Evolutionary conservation across 2,797 vertebrate genomes (phyloP), one percentile per base, ranked within the genome.

Genomic region (Eutrigla gurnardus): DNA sequence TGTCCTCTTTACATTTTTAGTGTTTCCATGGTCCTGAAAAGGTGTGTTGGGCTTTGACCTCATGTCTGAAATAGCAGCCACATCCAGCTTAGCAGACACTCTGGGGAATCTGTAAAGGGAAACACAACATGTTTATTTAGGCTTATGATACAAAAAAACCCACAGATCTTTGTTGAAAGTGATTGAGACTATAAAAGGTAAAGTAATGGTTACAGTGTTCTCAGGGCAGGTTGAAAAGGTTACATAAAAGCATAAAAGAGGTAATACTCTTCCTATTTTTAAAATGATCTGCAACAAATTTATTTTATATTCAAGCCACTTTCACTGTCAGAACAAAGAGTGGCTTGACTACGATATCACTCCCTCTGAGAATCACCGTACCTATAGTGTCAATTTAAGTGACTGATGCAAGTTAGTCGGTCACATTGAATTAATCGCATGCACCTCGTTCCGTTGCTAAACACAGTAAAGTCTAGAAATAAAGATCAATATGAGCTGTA

Each of bases 21-120:
- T 68, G 47, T 62, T 70, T 54, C 96, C 13, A 78, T 94, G 17
- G 94, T 94, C 88, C 94, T 94, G 78, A 97, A 89, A 96, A 96
- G 7, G 94, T 94, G 87, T 96, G 94, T 36, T 95, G 59, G 93
- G 95, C 95, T 88, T 96, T 93, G 84, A 97, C 94, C 73, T 95
- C 95, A 25, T 94, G 81, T 97, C 95, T 80, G 95, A 97, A 86
- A 96, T 70, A 32, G 96, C 94, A 54, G 95, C 95, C 68, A 96
- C 96, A 80, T 95, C 94, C 76, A 97, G 93, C 82, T 97, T 96
- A 78, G 96, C 95, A 77, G 95, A 96, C 85, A 95, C 91, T 94
- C 96, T 92, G 58, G 94, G 96, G 86, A 88, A 92, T 96, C 95
- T 96, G 87, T 63, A 88, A 81, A 82, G 85, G 11, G 85, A 82